These are phyloP conservation scores for Megaceryle torquata DNA, from an alignment of 2,113 vertebrate species.

Conservation along the genomic window DNA sequence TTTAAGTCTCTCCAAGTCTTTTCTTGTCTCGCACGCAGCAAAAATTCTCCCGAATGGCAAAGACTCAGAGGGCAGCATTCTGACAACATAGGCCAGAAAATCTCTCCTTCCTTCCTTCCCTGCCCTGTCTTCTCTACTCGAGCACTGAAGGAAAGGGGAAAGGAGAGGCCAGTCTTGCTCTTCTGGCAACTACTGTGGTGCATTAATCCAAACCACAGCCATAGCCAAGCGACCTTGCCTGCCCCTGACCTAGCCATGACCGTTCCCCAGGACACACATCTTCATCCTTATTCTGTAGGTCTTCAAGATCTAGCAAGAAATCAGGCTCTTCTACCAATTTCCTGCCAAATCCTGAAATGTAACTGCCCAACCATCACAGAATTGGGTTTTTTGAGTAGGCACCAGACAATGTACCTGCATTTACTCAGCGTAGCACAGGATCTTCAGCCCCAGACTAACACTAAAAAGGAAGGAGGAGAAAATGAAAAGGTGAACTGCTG, in stretches of 20 bases:
- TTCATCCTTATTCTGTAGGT: neutral
- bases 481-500: neutral
- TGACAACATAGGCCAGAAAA: neutral
- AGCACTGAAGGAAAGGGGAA: neutral
- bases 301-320: neutral
- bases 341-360: neutral
- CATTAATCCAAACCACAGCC: neutral
- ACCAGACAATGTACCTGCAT: neutral
- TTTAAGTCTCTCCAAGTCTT: neutral
- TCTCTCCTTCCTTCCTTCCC: neutral
- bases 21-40: neutral
- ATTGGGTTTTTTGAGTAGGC: rapidly evolving
- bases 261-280: neutral
- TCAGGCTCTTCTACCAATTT: neutral
- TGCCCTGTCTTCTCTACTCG: neutral
- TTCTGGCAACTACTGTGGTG: neutral
- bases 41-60: neutral
- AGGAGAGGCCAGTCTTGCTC: neutral
- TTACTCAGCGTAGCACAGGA: rapidly evolving
- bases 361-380: neutral
- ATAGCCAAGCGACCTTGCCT: rapidly evolving
- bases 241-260: neutral
- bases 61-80: neutral
- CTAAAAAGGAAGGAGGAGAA: neutral
- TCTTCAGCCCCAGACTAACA: neutral